Base-by-base conservation (phyloP, 1,140 invertebrate species). In the Lucilia sericata region DNA sequence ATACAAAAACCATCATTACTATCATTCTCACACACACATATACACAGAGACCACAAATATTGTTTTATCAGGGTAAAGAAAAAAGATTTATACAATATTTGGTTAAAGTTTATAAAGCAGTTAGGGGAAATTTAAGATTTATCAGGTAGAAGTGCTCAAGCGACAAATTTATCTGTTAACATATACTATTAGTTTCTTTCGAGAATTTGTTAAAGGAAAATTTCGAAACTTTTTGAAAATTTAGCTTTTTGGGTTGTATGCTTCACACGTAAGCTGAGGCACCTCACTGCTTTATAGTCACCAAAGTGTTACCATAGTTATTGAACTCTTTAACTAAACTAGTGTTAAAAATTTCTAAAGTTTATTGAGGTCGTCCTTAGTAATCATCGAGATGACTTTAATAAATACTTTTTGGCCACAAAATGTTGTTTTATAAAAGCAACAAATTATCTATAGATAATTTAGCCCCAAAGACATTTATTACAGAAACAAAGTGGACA, bases 321-420 rank as follows among this genome's bases (percentile, higher is more conserved):
- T 30, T 60, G 74, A 75, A 34, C 25, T 8, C 25, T 30, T 30
- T 36, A 34, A 34, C 74, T 17, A 75, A 34, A 34, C 9, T 75
- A 34, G 30, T 17, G 10, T 30, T 12, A 14, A 36, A 34, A 25
- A 36, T 14, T 36, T 42, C 14, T 47, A 78, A 78, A 78, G 75
- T 78, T 78, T 78, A 78, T 78, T 78, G 75, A 78, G 75, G 75
- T 78, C 75, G 75, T 42, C 19, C 36, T n/a, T 78, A 78, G 25
- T 30, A 2, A 30, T 30, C 25, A 78, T 78, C 75, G 36, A 78
- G 75, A 78, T 78, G 75, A 78, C 75, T 78, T 78, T 34, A 34
- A 78, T 78, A 78, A 78, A 42, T 78, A 78, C 75, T 78, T 30
- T 30, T 78, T 78, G 36, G 36, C 75, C 75, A 78, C 75, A 78